Percentiles rank a stretch among this genome's conserved stretches.
These are phyloP conservation scores for Epinephelus malabaricus DNA, from an alignment of 2,797 vertebrate genomes.

Conservation along the genomic window DNA sequence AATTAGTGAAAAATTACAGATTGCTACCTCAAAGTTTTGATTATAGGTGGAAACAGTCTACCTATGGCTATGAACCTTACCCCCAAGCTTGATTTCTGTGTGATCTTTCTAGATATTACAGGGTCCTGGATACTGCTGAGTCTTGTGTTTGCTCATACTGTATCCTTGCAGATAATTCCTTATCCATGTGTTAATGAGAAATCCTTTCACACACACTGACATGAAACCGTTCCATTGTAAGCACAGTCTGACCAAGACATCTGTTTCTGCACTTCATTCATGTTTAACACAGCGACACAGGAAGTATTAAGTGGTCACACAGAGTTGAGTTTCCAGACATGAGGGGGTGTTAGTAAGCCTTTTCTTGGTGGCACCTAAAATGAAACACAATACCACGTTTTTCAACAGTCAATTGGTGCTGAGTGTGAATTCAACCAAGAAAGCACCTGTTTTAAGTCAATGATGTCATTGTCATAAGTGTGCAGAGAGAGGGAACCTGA, in stretches of 20 bases:
- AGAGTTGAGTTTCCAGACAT: slow-evolving; percentile 62
- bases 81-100: background rate
- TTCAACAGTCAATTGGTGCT: slow-evolving; percentile 45
- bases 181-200: slow-evolving; percentile 16
- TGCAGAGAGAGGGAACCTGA: background rate
- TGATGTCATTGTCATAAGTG: slow-evolving; percentile 48
- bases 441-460: slow-evolving; percentile 56
- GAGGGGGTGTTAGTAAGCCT: slow-evolving; percentile 37
- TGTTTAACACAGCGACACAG: slow-evolving; percentile 54
- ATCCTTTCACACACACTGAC: slow-evolving; percentile 7
- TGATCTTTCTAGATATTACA: background rate
- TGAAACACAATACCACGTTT: slow-evolving; percentile 55
- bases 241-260: slow-evolving; percentile 15
- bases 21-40: background rate
- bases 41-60: background rate
- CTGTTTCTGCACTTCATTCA: slow-evolving; percentile 61
- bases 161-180: background rate
- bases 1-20: background rate
- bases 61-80: background rate
- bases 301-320: slow-evolving; percentile 69
- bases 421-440: slow-evolving; percentile 51
- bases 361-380: slow-evolving; percentile 47
- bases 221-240: slow-evolving; percentile 39
- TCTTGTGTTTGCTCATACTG: background rate
- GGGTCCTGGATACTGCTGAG: background rate